Conservation (phyloP, 2,113 vertebrate species). For the Aldabrachelys gigantea region DNA sequence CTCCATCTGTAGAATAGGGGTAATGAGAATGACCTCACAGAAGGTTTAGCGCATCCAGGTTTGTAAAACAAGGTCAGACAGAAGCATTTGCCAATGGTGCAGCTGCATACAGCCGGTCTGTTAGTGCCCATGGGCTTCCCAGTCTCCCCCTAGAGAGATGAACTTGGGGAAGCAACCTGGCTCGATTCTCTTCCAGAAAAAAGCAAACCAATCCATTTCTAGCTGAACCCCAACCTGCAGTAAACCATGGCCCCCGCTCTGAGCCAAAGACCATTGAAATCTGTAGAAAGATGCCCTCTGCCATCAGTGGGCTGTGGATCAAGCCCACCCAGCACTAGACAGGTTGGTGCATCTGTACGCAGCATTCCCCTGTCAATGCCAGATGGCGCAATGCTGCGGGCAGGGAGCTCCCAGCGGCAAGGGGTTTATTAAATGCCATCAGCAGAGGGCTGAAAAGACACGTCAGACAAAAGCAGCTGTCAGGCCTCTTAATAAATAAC, state of each 20-base stretch:
- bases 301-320: neutral
- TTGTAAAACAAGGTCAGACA: neutral
- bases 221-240: fast-evolving
- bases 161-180: neutral
- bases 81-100: neutral
- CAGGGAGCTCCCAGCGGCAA: neutral
- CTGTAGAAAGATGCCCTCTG: neutral
- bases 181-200: neutral
- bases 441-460: neutral
- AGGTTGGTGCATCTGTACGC: neutral
- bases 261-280: fast-evolving
- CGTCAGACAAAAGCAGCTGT: neutral
- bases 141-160: neutral
- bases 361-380: neutral
- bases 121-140: neutral
- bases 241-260: neutral
- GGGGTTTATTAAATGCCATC: neutral
- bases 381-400: neutral
- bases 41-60: neutral
- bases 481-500: neutral
- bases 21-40: fast-evolving
- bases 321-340: neutral
- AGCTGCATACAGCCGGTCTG: neutral
- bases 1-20: neutral
- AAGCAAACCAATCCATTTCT: fast-evolving